phyloP scores from a whole-genome alignment of 2,888 invertebrate genomes.

The Stenichneumon culpator region DNA sequence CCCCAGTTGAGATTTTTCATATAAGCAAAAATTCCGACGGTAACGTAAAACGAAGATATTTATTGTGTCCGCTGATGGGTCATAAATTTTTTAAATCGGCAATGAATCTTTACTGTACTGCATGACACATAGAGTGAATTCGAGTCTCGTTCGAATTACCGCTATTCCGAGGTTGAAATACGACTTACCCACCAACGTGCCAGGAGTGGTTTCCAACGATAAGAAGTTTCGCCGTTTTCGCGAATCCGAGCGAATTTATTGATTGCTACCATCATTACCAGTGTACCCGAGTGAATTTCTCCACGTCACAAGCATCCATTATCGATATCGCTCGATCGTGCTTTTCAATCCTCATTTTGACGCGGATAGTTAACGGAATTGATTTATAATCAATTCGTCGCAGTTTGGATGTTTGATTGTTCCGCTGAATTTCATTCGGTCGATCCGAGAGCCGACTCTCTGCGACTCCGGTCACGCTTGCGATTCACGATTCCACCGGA shows the following conservation, averaged over 20 bases:
- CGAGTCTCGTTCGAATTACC: slow-evolving; percentile 6
- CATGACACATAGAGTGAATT: not conserved
- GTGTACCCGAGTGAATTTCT: not conserved
- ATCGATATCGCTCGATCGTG: not conserved
- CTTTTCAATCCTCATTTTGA: slow-evolving; percentile 12
- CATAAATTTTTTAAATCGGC: slow-evolving; percentile 5
- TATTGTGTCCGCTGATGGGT: slow-evolving; percentile 17
- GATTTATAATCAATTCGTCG: slow-evolving; percentile 36
- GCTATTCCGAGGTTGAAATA: slow-evolving; percentile 12
- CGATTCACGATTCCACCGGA: not conserved
- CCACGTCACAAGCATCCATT: not conserved
- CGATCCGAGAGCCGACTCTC: slow-evolving; percentile 5
- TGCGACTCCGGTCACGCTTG: not conserved
- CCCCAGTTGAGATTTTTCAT: not conserved
- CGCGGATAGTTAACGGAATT: not conserved
- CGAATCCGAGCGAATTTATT: slow-evolving; percentile 56
- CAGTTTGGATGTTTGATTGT: slow-evolving; percentile 32
- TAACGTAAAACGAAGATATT: slow-evolving; percentile 3
- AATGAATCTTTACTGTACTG: not conserved
- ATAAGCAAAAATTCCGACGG: not conserved
- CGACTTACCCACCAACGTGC: slow-evolving; percentile 28
- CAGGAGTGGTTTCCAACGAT: slow-evolving; percentile 61
- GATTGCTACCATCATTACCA: slow-evolving; percentile 60
- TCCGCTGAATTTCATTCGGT: slow-evolving; percentile 14
- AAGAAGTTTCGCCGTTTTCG: slow-evolving; percentile 51